phyloP scores from a whole-genome alignment of 2,888 invertebrate species.

The Synergus itoensis region DNA sequence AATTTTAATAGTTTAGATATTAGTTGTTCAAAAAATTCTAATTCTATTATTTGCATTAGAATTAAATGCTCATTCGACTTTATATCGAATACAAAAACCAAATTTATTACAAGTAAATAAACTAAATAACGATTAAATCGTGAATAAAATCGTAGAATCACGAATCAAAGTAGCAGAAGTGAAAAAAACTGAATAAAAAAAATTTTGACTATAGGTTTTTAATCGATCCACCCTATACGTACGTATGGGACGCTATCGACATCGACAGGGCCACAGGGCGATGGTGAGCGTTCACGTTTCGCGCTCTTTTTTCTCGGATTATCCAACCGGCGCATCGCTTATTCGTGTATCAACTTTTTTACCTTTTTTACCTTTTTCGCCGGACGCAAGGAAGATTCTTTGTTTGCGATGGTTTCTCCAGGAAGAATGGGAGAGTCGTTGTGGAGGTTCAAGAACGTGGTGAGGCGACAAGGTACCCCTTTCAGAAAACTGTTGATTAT shows the following conservation, averaged over 20 bases:
- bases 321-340: conserved; percentile 77
- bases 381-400: conserved; percentile 73
- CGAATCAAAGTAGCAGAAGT: background rate
- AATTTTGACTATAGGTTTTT: conserved; percentile 25
- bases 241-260: conserved; percentile 38
- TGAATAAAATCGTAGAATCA: background rate
- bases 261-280: conserved; percentile 49
- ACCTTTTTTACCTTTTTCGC: conserved; percentile 72
- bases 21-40: too few species aligned
- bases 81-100: too few species aligned
- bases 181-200: background rate
- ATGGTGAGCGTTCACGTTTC: conserved; percentile 67
- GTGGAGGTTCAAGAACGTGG: conserved; percentile 55
- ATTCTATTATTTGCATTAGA: too few species aligned
- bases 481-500: conserved; percentile 28
- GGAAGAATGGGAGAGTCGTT: conserved; percentile 61
- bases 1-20: too few species aligned
- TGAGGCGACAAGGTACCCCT: conserved; percentile 52
- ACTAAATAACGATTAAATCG: background rate
- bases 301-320: conserved; percentile 73
- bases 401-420: conserved; percentile 76
- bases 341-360: conserved; percentile 75
- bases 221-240: conserved; percentile 37
- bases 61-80: too few species aligned
- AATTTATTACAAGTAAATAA: background rate